Conservation (phyloP, 2,113 vertebrate genomes). For the Panthera tigris region DNA sequence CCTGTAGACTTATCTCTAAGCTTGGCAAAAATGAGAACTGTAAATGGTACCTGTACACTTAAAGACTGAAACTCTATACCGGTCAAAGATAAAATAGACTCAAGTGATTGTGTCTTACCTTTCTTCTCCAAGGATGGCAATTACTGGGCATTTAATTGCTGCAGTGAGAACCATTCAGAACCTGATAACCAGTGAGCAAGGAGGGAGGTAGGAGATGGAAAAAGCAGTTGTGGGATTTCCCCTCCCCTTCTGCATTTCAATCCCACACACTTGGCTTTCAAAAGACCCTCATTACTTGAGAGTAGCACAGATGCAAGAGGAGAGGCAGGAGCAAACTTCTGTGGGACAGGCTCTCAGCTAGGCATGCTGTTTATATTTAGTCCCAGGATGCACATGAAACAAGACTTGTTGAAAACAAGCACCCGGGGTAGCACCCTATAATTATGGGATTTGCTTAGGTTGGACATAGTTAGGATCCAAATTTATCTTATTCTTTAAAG, state of each 20-base stretch:
- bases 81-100: neutral
- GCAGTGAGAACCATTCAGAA: neutral
- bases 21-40: neutral
- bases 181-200: neutral
- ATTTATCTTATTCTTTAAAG: slow-evolving; percentile 32
- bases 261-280: neutral
- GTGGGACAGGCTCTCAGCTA: neutral
- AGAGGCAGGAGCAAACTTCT: neutral
- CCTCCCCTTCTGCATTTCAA: neutral
- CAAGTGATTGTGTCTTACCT: neutral
- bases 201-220: neutral
- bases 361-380: neutral
- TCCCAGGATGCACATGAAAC: neutral
- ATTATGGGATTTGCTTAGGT: neutral
- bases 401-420: neutral
- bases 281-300: neutral
- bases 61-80: neutral
- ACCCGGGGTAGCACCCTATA: neutral
- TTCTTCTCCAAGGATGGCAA: neutral
- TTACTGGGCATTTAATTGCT: neutral
- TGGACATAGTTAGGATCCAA: neutral
- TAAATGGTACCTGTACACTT: neutral
- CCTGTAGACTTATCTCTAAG: neutral
- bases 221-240: neutral
- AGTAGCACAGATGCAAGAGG: neutral